phyloP scores from a whole-genome alignment of 2,797 vertebrate genomes.

The Leptodactylus fallax region DNA sequence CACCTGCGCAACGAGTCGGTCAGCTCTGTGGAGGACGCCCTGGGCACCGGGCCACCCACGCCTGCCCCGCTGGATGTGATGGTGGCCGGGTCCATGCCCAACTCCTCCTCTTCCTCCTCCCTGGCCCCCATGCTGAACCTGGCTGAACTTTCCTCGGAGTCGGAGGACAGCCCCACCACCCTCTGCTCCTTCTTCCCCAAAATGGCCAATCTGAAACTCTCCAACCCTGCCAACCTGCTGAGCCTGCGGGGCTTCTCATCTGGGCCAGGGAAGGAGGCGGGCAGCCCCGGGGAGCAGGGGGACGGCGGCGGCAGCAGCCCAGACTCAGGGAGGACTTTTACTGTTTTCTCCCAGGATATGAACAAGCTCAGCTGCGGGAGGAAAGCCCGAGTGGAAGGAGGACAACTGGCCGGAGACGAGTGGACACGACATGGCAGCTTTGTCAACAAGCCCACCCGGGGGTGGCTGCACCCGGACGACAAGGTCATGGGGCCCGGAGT shows the following conservation, averaged over 20 bases:
- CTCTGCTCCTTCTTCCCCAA: conserved; percentile 96
- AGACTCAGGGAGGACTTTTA: conserved; percentile 72
- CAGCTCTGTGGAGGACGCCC: conserved; percentile 84
- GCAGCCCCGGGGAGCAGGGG: conserved; percentile 51
- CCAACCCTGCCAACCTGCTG: conserved; percentile 83
- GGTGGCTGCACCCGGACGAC: conserved; percentile 95
- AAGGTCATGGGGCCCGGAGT: conserved; percentile 95
- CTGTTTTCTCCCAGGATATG: conserved; percentile 94
- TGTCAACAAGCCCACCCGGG: conserved; percentile 95
- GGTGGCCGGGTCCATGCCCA: conserved; percentile 61
- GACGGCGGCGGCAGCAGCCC: not conserved
- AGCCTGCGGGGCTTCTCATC: conserved; percentile 69
- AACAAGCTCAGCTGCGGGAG: conserved; percentile 96
- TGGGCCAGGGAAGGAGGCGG: conserved; percentile 1
- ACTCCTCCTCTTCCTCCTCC: conserved; percentile 78
- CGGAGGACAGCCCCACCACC: conserved; percentile 91
- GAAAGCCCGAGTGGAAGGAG: conserved; percentile 96
- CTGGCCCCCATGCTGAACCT: conserved; percentile 83
- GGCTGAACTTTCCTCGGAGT: conserved; percentile 63
- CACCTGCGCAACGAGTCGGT: conserved; percentile 92
- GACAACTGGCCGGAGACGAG: conserved; percentile 95
- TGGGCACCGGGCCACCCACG: conserved; percentile 68
- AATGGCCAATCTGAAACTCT: conserved; percentile 90
- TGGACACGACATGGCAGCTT: conserved; percentile 98
- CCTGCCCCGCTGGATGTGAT: conserved; percentile 67